phyloP scores from a whole-genome alignment of 2,888 invertebrate species.

The Corythucha ciliata region DNA sequence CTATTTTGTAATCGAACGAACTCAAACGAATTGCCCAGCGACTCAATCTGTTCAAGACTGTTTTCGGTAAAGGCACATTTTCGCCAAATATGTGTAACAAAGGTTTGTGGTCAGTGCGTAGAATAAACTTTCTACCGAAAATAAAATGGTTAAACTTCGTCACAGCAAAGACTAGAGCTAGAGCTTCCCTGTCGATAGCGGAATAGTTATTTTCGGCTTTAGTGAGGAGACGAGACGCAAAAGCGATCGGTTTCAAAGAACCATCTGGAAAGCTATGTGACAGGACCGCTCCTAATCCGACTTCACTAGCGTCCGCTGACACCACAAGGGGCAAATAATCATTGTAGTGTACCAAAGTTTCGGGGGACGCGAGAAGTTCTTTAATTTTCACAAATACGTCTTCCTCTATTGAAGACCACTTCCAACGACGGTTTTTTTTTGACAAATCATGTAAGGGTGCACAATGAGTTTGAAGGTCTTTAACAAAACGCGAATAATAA shows the following conservation, averaged over 20 bases:
- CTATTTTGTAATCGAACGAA: neutral
- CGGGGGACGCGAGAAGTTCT: neutral
- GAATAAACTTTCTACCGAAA: neutral
- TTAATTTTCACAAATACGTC: neutral
- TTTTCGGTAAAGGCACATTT: no score
- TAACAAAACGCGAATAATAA: neutral
- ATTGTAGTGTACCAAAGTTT: constrained; percentile 6
- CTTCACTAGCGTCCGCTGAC: neutral
- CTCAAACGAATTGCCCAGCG: neutral
- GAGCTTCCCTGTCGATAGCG: neutral
- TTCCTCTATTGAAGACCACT: neutral
- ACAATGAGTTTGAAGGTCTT: neutral
- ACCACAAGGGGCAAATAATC: neutral
- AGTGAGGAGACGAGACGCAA: neutral
- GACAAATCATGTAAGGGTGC: neutral
- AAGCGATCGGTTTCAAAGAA: neutral
- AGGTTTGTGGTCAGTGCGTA: constrained; percentile 1
- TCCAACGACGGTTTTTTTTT: neutral
- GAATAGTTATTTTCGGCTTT: neutral
- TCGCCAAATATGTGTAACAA: constrained; percentile 2
- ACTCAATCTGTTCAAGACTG: neutral
- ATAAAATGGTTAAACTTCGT: neutral
- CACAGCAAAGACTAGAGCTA: neutral
- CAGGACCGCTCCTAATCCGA: neutral
- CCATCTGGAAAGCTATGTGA: neutral